These are phyloP conservation scores for Melanotaenia duboulayi DNA, from an alignment of 2,113 vertebrate species.

Conservation along the genomic window DNA sequence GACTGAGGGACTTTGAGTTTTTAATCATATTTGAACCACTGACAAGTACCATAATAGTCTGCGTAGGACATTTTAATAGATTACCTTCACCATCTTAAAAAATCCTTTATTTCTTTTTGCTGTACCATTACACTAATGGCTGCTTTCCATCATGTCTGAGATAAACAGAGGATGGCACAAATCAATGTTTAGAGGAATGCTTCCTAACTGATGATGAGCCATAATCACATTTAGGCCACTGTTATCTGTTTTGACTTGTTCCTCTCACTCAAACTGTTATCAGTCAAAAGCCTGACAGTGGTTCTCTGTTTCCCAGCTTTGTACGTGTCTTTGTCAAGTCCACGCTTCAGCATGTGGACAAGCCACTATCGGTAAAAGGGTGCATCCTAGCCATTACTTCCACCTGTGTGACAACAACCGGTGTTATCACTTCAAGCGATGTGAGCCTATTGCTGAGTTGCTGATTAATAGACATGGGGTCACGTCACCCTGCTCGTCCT, in stretches of 20 bases:
- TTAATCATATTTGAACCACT: too few species aligned
- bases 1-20: background rate
- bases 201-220: conserved; percentile 53
- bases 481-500: conserved; percentile 35
- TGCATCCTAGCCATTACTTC: conserved; percentile 69
- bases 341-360: conserved; percentile 67
- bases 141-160: conserved; percentile 14
- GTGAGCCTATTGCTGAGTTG: conserved; percentile 59
- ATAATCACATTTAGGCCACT: conserved; percentile 65
- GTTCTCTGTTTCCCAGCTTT: conserved; percentile 69
- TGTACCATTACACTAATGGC: conserved; percentile 16
- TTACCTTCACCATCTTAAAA: background rate
- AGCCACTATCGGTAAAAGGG: conserved; percentile 63
- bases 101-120: background rate
- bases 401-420: conserved; percentile 71
- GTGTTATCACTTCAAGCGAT: conserved; percentile 77
- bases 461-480: conserved; percentile 81
- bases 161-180: conserved; percentile 41
- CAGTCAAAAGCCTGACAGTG: conserved; percentile 69
- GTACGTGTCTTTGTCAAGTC: conserved; percentile 70
- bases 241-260: conserved; percentile 61
- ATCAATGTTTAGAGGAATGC: conserved; percentile 42
- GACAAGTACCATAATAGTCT: background rate
- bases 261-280: conserved; percentile 73
- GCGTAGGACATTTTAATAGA: background rate